Conservation (phyloP, 2,888 invertebrate species). For the Aspidapion aeneum region DNA sequence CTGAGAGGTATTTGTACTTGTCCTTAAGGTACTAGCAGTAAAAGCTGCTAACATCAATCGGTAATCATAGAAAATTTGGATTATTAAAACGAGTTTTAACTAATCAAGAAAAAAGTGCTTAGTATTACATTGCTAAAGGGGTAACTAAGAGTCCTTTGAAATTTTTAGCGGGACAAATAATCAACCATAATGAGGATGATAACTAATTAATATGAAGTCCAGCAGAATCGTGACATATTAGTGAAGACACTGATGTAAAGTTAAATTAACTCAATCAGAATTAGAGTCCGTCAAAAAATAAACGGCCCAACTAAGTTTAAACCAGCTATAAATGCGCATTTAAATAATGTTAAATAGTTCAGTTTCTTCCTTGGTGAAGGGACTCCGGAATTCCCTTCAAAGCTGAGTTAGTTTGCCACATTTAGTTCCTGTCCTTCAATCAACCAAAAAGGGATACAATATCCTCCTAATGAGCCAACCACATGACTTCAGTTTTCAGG, state of each 20-base stretch:
- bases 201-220: constrained; percentile 10
- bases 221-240: not conserved
- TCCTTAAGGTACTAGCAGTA: constrained; percentile 7
- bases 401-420: too few species aligned
- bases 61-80: constrained; percentile 7
- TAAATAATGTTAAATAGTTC: constrained; percentile 17
- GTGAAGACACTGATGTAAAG: not conserved
- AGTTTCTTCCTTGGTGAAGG: constrained; percentile 14
- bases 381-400: constrained; percentile 19
- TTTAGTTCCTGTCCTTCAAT: too few species aligned
- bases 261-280: not conserved
- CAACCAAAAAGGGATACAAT: too few species aligned
- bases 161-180: constrained; percentile 10
- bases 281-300: constrained; percentile 13
- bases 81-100: constrained; percentile 11
- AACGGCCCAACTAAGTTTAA: constrained; percentile 17
- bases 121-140: constrained; percentile 14
- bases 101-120: constrained; percentile 13
- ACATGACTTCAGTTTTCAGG: too few species aligned
- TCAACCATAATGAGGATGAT: constrained; percentile 8
- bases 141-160: constrained; percentile 11
- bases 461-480: too few species aligned
- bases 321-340: constrained; percentile 16
- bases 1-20: constrained; percentile 17
- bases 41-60: constrained; percentile 12